phyloP scores from a whole-genome alignment of 2,797 vertebrate species.

The Scolopax bukidnonensis region DNA sequence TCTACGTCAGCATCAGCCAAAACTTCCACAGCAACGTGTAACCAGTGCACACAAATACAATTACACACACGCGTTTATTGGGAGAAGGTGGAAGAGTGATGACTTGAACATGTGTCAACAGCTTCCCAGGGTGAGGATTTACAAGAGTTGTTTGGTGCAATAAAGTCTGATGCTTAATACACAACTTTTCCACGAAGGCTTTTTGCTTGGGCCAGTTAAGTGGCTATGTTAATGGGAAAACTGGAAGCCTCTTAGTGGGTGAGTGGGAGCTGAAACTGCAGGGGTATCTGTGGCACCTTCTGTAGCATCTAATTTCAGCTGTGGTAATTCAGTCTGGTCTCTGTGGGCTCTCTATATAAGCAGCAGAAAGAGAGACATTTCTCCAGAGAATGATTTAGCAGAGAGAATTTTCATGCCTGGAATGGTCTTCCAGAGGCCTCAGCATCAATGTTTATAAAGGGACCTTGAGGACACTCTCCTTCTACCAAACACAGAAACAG shows the following conservation, averaged over 20 bases:
- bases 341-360: neutral
- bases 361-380: neutral
- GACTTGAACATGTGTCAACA: constrained; percentile 48
- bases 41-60: constrained; percentile 45
- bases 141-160: constrained; percentile 25
- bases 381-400: neutral
- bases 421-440: neutral
- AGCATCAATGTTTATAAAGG: neutral
- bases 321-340: neutral
- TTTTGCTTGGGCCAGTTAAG: constrained; percentile 11
- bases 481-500: neutral
- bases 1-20: neutral
- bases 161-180: neutral
- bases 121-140: constrained; percentile 44
- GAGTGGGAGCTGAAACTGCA: neutral
- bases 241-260: neutral
- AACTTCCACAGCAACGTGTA: constrained; percentile 44
- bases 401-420: neutral
- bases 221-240: neutral
- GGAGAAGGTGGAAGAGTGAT: constrained; percentile 30
- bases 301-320: neutral
- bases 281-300: neutral
- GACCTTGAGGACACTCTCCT: neutral
- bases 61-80: neutral
- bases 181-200: neutral